Evolutionary conservation across 2,113 vertebrate species (phyloP).

Genomic region (Galeopterus variegatus): DNA sequence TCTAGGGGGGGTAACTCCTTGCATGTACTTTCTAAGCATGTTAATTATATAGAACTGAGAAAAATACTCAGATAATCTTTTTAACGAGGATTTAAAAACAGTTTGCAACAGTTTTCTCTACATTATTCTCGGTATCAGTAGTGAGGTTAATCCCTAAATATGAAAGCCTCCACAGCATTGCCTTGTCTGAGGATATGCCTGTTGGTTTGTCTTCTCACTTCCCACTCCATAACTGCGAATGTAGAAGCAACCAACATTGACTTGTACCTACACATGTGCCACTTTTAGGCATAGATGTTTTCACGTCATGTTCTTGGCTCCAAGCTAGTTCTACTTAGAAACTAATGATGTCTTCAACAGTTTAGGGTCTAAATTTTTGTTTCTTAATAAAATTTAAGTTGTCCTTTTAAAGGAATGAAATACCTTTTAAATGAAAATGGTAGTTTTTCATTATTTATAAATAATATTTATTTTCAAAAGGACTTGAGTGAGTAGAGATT

Average conservation of each 20-base stretch:
- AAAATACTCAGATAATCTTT: constrained; percentile 26
- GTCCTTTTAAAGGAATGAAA: neutral
- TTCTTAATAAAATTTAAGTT: constrained; percentile 48
- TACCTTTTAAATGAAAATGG: neutral
- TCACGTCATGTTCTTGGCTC: rapidly evolving
- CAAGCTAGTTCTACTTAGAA: constrained; percentile 27
- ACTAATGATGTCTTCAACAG: neutral
- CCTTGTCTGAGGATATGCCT: neutral
- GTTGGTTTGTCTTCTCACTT: neutral
- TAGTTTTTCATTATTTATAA: constrained; percentile 8
- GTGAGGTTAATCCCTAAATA: neutral
- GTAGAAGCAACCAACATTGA: neutral
- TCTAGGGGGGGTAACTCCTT: neutral
- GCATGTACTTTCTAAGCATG: neutral
- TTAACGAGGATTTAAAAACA: constrained; percentile 32
- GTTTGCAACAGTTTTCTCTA: neutral
- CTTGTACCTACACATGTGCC: no score
- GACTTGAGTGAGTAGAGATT: neutral
- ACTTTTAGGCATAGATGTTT: neutral
- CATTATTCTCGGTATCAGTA: neutral
- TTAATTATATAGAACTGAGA: neutral
- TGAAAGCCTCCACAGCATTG: neutral
- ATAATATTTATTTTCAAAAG: constrained; percentile 2
- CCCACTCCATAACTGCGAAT: neutral
- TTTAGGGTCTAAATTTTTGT: neutral